Conservation (phyloP, 2,113 vertebrate species). For the Salvelinus sp. region DNA sequence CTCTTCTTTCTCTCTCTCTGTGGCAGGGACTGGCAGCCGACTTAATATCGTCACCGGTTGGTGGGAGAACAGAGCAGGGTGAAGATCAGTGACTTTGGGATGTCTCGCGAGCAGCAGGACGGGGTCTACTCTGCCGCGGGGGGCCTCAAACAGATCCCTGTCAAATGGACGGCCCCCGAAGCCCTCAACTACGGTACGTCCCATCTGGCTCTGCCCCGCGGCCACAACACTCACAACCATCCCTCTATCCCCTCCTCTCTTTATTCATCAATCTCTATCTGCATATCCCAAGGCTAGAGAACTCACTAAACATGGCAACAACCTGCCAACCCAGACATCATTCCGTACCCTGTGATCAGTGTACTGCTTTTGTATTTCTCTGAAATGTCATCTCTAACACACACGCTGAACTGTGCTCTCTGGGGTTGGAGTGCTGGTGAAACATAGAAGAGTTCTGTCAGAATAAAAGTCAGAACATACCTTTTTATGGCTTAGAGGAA, state of each 20-base stretch:
- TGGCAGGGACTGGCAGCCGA: slow-evolving; percentile 89
- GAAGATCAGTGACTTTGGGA: slow-evolving; percentile 99
- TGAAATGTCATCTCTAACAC: not conserved
- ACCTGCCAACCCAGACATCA: not conserved
- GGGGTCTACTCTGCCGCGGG: slow-evolving; percentile 88
- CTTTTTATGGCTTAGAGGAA: not conserved
- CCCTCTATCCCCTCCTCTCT: not conserved
- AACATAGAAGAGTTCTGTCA: not conserved
- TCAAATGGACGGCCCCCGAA: slow-evolving; percentile 96
- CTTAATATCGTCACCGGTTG: slow-evolving; percentile 96
- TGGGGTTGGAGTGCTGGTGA: not conserved
- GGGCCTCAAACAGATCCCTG: slow-evolving; percentile 89
- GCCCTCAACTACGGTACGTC: slow-evolving; percentile 93
- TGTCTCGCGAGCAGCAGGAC: slow-evolving; percentile 91
- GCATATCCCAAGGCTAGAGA: not conserved
- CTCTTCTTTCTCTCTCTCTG: not conserved
- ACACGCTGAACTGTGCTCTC: not conserved
- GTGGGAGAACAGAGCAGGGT: slow-evolving; percentile 84
- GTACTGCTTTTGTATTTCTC: slow-evolving; percentile 1
- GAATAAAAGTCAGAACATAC: not conserved
- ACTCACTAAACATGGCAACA: not conserved
- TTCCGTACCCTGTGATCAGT: not conserved
- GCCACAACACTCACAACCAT: not conserved
- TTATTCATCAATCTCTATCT: not conserved
- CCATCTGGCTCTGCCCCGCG: slow-evolving; percentile 15